These are phyloP conservation scores for Parnassius apollo DNA, from an alignment of 2,888 invertebrate species.

Conservation along the genomic window DNA sequence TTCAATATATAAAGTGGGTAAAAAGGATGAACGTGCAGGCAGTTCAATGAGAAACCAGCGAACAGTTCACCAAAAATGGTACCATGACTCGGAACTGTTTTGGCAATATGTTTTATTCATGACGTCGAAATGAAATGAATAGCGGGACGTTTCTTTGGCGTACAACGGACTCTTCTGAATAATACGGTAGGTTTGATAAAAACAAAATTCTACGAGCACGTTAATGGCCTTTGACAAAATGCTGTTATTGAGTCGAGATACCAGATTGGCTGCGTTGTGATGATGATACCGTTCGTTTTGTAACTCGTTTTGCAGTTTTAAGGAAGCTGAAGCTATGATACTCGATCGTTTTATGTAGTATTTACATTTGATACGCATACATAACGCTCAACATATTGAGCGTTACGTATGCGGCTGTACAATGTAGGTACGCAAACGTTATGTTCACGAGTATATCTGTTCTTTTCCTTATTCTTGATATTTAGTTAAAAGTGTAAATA, in stretches of 20 bases:
- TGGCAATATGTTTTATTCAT: constrained; percentile 74
- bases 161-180: constrained; percentile 33
- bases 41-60: constrained; percentile 23
- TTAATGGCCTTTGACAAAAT: constrained; percentile 25
- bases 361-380: too few relatives aligned
- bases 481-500: too few relatives aligned
- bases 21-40: constrained; percentile 18
- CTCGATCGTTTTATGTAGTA: constrained; percentile 2
- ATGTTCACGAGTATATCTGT: too few relatives aligned
- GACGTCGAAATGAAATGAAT: constrained; percentile 55
- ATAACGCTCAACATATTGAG: too few relatives aligned
- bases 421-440: too few relatives aligned
- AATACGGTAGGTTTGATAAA: constrained; percentile 28
- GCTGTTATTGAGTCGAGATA: constrained; percentile 18
- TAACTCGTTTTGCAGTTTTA: constrained; percentile 10
- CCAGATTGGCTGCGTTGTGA: constrained; percentile 5
- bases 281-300: constrained; percentile 14
- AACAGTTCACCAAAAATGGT: constrained; percentile 51
- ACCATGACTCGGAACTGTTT: constrained; percentile 46
- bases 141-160: constrained; percentile 41
- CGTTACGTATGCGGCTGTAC: too few relatives aligned
- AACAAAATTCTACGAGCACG: constrained; percentile 22
- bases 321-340: background rate
- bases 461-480: too few relatives aligned
- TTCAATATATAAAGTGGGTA: constrained; percentile 13